phyloP scores from a whole-genome alignment of 2,113 vertebrate genomes.

The Nesospiza acunhae region DNA sequence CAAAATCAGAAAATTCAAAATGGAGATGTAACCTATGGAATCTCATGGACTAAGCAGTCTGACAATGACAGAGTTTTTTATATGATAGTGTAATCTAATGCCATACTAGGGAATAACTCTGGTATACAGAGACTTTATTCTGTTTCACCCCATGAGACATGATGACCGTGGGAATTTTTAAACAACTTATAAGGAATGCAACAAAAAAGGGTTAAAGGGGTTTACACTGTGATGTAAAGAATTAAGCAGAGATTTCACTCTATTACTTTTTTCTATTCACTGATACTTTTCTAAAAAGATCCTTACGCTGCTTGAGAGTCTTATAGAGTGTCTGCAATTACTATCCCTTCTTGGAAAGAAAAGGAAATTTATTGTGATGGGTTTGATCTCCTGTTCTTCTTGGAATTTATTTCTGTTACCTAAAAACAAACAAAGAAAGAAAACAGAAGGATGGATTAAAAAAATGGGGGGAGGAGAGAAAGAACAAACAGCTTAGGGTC shows the following conservation, averaged over 20 bases:
- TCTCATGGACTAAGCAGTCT: not conserved
- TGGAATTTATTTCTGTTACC: not conserved
- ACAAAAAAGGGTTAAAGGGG: rapidly evolving
- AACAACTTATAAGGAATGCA: not conserved
- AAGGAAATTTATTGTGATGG: not conserved
- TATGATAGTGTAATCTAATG: not conserved
- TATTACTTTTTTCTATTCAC: not conserved
- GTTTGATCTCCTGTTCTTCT: not conserved
- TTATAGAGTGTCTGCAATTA: not conserved
- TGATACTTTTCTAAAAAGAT: not conserved
- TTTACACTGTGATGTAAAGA: not conserved
- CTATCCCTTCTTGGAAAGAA: not conserved
- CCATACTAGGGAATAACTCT: not conserved
- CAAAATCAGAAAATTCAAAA: not conserved
- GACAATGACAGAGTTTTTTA: not conserved
- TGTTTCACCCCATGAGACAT: not conserved
- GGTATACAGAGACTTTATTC: not conserved
- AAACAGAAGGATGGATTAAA: rapidly evolving
- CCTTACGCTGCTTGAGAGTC: not conserved
- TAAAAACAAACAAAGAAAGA: not conserved
- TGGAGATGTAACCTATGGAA: not conserved
- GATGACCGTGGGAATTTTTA: not conserved
- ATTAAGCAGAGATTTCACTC: not conserved
- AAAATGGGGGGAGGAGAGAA: rapidly evolving
- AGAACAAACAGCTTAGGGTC: not conserved